Conservation (phyloP, 2,888 invertebrate species). For the Apotomis capreana region DNA sequence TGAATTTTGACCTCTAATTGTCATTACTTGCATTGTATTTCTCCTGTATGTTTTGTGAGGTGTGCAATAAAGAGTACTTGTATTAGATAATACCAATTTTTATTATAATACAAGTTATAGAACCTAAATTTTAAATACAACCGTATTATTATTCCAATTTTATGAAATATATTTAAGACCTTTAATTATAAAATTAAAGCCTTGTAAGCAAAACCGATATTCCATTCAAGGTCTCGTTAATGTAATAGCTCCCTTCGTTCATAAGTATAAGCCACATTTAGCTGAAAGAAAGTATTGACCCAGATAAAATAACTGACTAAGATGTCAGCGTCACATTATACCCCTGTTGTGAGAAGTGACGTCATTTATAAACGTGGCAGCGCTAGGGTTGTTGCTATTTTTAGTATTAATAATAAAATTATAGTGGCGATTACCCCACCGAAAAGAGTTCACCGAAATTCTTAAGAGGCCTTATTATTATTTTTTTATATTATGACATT, state of each 20-base stretch:
- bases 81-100: too few relatives aligned
- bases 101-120: too few relatives aligned
- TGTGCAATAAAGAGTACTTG: too few relatives aligned
- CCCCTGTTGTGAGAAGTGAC: neutral
- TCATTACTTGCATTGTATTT: too few relatives aligned
- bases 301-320: neutral
- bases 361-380: neutral
- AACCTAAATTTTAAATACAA: too few relatives aligned
- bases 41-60: too few relatives aligned
- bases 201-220: neutral
- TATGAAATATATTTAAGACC: too few relatives aligned
- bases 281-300: neutral
- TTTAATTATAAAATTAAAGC: neutral
- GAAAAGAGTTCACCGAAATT: too few relatives aligned
- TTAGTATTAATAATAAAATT: neutral
- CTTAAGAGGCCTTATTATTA: too few relatives aligned
- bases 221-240: neutral
- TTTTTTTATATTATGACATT: too few relatives aligned
- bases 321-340: neutral
- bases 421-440: neutral
- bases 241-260: neutral
- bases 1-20: too few relatives aligned
- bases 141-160: too few relatives aligned
- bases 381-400: neutral
- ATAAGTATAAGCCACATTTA: neutral